Evolutionary conservation across 2,113 vertebrate species (phyloP).

Genomic region (Erythrocebus patas): DNA sequence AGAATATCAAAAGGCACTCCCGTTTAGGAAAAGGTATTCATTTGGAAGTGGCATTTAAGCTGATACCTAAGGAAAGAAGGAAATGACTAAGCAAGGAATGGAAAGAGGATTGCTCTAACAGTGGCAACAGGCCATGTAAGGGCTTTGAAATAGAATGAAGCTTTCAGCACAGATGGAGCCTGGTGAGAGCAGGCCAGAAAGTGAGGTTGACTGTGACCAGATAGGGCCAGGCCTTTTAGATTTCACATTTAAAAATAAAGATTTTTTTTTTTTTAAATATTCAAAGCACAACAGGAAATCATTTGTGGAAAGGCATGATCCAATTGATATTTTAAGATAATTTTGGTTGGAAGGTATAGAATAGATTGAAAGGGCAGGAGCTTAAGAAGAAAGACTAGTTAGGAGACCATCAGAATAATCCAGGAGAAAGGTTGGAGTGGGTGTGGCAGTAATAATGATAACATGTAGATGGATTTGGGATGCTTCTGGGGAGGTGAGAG

Average conservation of each 20-base stretch:
- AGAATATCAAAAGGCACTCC: neutral
- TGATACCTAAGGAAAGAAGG: neutral
- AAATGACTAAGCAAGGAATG: neutral
- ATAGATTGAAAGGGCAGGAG: neutral
- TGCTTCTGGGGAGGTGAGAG: neutral
- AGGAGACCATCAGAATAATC: neutral
- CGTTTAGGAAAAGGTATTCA: neutral
- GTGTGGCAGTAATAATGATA: neutral
- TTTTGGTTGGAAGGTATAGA: neutral
- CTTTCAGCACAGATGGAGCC: neutral
- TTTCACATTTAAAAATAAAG: neutral
- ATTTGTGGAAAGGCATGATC: neutral
- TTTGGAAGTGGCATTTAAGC: neutral
- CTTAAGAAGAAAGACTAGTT: neutral
- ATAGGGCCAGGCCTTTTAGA: neutral
- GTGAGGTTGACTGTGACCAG: neutral
- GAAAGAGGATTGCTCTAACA: neutral
- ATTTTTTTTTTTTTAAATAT: neutral
- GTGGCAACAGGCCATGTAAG: neutral
- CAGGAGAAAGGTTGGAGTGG: neutral
- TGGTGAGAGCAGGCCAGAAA: neutral
- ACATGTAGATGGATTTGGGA: neutral
- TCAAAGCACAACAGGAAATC: neutral
- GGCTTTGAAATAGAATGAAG: neutral
- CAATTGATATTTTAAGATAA: neutral